Evolutionary conservation across 2,797 vertebrate species (phyloP).

Genomic region (Lacerta viridis): DNA sequence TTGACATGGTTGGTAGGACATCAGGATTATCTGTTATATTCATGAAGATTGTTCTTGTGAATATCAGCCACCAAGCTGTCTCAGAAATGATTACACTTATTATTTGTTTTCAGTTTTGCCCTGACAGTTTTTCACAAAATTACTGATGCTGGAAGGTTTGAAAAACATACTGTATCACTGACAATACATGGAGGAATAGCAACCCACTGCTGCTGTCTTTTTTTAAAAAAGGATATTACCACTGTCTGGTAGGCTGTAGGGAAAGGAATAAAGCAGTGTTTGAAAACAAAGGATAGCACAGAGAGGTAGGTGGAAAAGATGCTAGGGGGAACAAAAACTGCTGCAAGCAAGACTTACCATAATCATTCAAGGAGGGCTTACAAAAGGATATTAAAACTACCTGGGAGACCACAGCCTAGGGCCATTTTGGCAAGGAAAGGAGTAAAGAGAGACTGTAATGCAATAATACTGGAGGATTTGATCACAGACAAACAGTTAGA

Average conservation of each 20-base stretch:
- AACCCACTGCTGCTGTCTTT: background rate
- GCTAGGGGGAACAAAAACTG: slow-evolving; percentile 70
- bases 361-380: slow-evolving; percentile 73
- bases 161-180: slow-evolving; percentile 47
- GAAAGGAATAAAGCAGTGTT: slow-evolving; percentile 52
- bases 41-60: slow-evolving; percentile 31
- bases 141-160: slow-evolving; percentile 53
- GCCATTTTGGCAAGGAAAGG: slow-evolving; percentile 61
- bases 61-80: slow-evolving; percentile 17
- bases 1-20: slow-evolving; percentile 21
- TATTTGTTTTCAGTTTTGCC: slow-evolving; percentile 33
- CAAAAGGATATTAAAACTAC: slow-evolving; percentile 71
- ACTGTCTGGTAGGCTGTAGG: slow-evolving; percentile 61
- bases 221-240: slow-evolving; percentile 47
- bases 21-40: slow-evolving; percentile 6
- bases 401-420: slow-evolving; percentile 68
- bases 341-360: slow-evolving; percentile 76
- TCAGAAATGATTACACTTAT: slow-evolving; percentile 43
- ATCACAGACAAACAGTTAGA: slow-evolving; percentile 15
- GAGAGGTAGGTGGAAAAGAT: slow-evolving; percentile 53
- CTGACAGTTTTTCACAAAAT: slow-evolving; percentile 48
- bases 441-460: slow-evolving; percentile 44
- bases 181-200: slow-evolving; percentile 52
- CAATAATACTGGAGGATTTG: slow-evolving; percentile 47
- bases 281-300: slow-evolving; percentile 57